Conservation (phyloP, 2,113 vertebrate genomes). For the Entomyzon cyanotis region DNA sequence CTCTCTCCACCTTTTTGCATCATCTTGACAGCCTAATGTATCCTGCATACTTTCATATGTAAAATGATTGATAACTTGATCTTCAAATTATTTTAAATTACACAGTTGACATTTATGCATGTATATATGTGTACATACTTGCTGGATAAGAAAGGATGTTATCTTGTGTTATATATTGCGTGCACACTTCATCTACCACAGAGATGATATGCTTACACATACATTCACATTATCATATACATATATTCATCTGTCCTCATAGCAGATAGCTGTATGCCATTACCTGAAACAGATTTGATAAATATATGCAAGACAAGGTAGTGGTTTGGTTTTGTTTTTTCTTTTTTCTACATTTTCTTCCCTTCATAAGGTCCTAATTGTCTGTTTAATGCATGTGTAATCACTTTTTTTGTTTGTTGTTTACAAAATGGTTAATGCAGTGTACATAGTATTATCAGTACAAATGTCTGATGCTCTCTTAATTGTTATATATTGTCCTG, state of each 20-base stretch:
- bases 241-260: not conserved
- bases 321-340: not conserved
- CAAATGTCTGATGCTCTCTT: not conserved
- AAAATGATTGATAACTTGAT: conserved; percentile 54
- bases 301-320: not conserved
- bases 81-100: conserved; percentile 40
- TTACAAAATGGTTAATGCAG: not conserved
- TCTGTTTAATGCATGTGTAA: not conserved
- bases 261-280: not conserved
- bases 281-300: not conserved
- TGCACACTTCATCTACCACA: not conserved
- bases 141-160: not conserved
- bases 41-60: conserved; percentile 26
- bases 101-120: conserved; percentile 44
- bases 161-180: not conserved
- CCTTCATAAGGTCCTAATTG: not conserved
- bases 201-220: not conserved
- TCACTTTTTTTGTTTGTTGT: not conserved
- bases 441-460: not conserved
- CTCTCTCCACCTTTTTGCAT: not conserved
- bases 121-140: conserved; percentile 9
- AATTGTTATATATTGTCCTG: not conserved
- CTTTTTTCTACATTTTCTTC: not conserved
- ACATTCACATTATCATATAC: not conserved
- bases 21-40: conserved; percentile 26